Evolutionary conservation across 2,888 invertebrate genomes (phyloP).

Genomic region (Chaetogeoica ovagalla): DNA sequence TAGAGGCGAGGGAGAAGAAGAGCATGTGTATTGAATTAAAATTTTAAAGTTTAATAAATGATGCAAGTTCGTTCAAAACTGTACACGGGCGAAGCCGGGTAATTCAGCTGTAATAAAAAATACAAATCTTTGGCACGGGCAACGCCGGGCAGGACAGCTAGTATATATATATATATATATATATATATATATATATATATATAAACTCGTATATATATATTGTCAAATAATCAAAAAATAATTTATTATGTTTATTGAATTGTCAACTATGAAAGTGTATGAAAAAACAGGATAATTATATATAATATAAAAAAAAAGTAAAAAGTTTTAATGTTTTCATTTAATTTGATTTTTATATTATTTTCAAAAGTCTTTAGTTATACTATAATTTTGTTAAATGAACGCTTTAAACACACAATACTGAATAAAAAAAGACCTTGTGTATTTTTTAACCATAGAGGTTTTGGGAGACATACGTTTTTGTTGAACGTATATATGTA

Average conservation of each 20-base stretch:
- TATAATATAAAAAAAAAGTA: background rate
- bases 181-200: no score
- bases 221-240: background rate
- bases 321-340: slow-evolving; percentile 4
- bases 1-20: no score
- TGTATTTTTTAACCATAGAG: background rate
- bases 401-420: slow-evolving; percentile 4
- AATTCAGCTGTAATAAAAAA: no score
- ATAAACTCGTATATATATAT: no score
- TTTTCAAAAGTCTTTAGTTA: slow-evolving; percentile 25
- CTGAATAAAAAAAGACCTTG: background rate
- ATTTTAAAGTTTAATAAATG: no score
- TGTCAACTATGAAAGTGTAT: background rate
- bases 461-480: background rate
- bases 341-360: background rate
- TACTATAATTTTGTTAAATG: slow-evolving; percentile 6
- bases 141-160: no score
- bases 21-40: no score
- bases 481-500: slow-evolving; percentile 5
- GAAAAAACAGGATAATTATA: slow-evolving; percentile 3
- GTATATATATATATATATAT: no score
- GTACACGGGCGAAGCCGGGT: no score
- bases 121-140: no score
- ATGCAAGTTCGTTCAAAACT: no score
- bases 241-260: slow-evolving; percentile 21